Percentiles rank a stretch among this genome's conserved stretches.
Conservation (phyloP, 2,797 vertebrate genomes). For the Epinephelus awoara region DNA sequence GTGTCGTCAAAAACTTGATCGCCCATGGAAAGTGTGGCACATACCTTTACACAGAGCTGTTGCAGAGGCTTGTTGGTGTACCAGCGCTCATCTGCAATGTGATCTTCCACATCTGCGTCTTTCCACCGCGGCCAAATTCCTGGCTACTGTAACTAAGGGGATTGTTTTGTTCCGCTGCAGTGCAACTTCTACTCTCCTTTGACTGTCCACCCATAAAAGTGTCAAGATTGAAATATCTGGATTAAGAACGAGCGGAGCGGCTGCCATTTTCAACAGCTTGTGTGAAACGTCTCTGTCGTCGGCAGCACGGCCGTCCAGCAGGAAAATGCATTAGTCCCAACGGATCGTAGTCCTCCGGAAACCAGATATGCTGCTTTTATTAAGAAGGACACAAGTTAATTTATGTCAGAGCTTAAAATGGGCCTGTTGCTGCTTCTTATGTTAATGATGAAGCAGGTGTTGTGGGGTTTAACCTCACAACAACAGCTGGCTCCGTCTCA, state of each 20-base stretch:
- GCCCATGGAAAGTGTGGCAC: constrained; percentile 57
- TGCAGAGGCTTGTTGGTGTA: constrained; percentile 78
- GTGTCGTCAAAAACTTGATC: constrained; percentile 61
- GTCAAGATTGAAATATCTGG: constrained; percentile 86
- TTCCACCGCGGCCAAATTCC: constrained; percentile 72
- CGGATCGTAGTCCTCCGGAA: constrained; percentile 69
- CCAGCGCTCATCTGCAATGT: constrained; percentile 81
- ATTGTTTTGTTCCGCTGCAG: constrained; percentile 77
- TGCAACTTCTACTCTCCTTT: constrained; percentile 73
- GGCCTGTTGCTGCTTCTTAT: constrained; percentile 72
- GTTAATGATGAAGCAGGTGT: constrained; percentile 82
- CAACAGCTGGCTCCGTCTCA: constrained; percentile 47
- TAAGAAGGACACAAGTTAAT: constrained; percentile 83
- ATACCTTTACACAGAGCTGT: constrained; percentile 62
- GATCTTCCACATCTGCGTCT: constrained; percentile 85
- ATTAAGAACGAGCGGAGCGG: constrained; percentile 76
- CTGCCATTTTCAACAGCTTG: constrained; percentile 76
- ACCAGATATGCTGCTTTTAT: constrained; percentile 83
- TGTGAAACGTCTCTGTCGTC: constrained; percentile 69
- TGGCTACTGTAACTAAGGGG: constrained; percentile 81
- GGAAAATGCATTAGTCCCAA: constrained; percentile 85
- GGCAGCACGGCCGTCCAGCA: constrained; percentile 69
- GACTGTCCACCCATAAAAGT: constrained; percentile 85
- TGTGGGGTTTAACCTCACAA: constrained; percentile 51
- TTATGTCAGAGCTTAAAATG: constrained; percentile 84